phyloP scores from a whole-genome alignment of 2,797 vertebrate species.

The Leptatherina wallacei region DNA sequence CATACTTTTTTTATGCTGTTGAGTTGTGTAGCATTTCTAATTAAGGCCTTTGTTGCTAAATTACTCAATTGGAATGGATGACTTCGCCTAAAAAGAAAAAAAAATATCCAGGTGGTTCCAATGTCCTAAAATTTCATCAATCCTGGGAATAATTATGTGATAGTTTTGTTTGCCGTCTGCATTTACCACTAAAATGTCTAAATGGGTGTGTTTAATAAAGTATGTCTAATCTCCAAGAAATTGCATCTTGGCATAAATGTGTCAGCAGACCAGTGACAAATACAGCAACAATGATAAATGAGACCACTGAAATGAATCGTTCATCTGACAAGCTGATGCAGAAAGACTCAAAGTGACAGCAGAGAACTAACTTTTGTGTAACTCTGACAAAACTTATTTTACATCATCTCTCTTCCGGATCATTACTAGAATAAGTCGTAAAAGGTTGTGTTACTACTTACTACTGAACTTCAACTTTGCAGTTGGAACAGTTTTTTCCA shows the following conservation, averaged over 20 bases:
- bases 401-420: conserved; percentile 40
- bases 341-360: conserved; percentile 10
- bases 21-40: not conserved
- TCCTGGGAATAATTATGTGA: not conserved
- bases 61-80: conserved; percentile 1
- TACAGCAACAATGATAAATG: conserved; percentile 56
- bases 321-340: conserved; percentile 25
- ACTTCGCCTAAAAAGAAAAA: conserved; percentile 1
- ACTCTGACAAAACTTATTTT: conserved; percentile 29
- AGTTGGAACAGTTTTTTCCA: no score
- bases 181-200: not conserved
- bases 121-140: not conserved
- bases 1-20: not conserved
- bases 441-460: not conserved
- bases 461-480: conserved; percentile 1
- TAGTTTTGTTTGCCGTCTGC: not conserved
- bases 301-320: conserved; percentile 45
- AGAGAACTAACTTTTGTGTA: conserved; percentile 25
- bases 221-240: conserved; percentile 22
- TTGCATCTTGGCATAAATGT: conserved; percentile 18
- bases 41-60: not conserved
- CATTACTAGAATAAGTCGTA: conserved; percentile 13
- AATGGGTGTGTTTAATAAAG: not conserved
- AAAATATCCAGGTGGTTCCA: not conserved
- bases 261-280: conserved; percentile 41